Base-by-base conservation (phyloP, 2,113 vertebrate species). In the Bos indicus region DNA sequence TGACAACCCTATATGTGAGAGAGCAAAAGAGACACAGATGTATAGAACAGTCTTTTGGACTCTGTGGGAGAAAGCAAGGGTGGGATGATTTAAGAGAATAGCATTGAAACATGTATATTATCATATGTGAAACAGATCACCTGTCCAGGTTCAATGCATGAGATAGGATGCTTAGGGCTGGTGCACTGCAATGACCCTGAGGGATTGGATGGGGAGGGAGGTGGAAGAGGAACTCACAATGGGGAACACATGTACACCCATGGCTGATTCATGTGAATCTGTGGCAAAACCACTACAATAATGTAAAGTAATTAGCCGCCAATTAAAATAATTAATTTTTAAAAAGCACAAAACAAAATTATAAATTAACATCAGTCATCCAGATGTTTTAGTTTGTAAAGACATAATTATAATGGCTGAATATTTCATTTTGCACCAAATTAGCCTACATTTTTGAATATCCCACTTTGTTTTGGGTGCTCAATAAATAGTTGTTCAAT, bases 331-430 rank as follows among this genome's bases (percentile, higher is more conserved):
- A 64, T 33, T 33, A 17, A 33, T 16, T 17, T 62, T 33, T 1
- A 30, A 62, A 33, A 62, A 62, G 6, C 14, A 15, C 30, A 62
- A 30, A 62, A 62, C 0, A 4, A 28, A 60, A 28, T 26, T 92
- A 21, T 82, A 90, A 95, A 95, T 90, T 74, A 91, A 82, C 81
- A 64, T n/a, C 52, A 77, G 57, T 16, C 48, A 54, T 64, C 90
- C 95, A 98, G 92, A 97, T 97, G 97, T 97, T 94, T 90, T 56
- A 48, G 9, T 57, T 92, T 90, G 64, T 84, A 81, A 92, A 94
- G 93, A 62, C 10, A 48, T 91, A 57, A 80, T 96, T 97, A 86
- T 87, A 95, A 94, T 90, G 94, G 83, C 23, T 93, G 92, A 54
- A 56, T 83, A 89, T 80, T 92, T 97, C 8, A 51, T 30, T 88